Evolutionary conservation across 2,888 invertebrate genomes (phyloP).

Genomic region (Quadroppia sp.): DNA sequence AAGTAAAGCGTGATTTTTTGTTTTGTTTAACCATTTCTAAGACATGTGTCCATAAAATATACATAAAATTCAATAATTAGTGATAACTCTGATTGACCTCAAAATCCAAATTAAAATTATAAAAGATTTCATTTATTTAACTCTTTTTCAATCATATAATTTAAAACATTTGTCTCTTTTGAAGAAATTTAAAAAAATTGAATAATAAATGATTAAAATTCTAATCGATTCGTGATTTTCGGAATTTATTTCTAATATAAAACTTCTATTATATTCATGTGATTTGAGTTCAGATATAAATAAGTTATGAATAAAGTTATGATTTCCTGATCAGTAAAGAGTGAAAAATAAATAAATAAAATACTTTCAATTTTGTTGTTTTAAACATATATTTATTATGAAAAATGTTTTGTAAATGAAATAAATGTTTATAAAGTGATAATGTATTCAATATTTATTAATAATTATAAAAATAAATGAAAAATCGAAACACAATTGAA

Average conservation of each 20-base stretch:
- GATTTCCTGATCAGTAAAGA: background rate
- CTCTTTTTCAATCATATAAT: background rate
- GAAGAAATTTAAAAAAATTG: background rate
- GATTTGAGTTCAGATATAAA: background rate
- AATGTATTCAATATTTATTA: background rate
- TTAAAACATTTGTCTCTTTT: background rate
- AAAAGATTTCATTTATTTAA: background rate
- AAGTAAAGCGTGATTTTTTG: no score
- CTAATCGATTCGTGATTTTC: background rate
- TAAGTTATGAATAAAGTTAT: background rate
- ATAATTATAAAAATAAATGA: background rate
- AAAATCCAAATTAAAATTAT: background rate
- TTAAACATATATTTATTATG: background rate
- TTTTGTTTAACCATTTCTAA: no score
- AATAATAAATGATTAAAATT: background rate
- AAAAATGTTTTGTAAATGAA: background rate
- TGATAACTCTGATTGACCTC: background rate
- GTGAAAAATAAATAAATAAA: background rate
- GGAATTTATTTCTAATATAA: background rate
- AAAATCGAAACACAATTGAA: background rate
- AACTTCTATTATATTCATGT: background rate
- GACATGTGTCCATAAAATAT: no score
- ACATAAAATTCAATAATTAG: background rate
- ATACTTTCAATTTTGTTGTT: conserved; percentile 1
- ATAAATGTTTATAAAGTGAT: background rate